Conservation (phyloP, 1,140 invertebrate species). For the Subanguina moxae region DNA sequence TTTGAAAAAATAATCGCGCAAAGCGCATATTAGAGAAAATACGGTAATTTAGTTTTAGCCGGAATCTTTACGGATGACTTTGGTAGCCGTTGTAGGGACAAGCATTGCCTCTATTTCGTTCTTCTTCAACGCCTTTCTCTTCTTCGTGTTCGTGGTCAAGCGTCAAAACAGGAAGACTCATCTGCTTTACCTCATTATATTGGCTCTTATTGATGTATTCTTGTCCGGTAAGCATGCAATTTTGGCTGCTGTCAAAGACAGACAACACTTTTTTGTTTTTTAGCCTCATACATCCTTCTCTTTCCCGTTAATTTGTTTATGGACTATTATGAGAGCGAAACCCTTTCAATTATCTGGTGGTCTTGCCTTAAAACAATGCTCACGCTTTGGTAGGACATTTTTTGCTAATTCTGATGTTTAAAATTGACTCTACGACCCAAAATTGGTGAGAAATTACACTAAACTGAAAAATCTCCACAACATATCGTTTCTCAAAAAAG, state of each 20-base stretch:
- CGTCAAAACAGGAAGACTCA: constrained; percentile 46
- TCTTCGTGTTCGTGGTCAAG: constrained; percentile 40
- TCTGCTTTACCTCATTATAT: constrained; percentile 47
- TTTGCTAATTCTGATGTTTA: too few species aligned
- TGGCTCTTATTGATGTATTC: constrained; percentile 54
- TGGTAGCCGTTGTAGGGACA: constrained; percentile 39
- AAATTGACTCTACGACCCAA: too few species aligned
- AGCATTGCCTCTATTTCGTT: constrained; percentile 35
- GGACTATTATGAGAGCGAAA: constrained; percentile 51
- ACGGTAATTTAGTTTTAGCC: constrained; percentile 30
- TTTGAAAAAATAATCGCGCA: too few species aligned
- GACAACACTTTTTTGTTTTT: constrained; percentile 22
- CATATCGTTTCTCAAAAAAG: too few species aligned
- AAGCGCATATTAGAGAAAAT: too few species aligned
- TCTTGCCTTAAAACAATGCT: constrained; percentile 45
- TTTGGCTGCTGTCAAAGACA: constrained; percentile 10
- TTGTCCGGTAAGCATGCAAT: constrained; percentile 29
- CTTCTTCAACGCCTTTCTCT: constrained; percentile 51
- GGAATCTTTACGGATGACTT: constrained; percentile 23
- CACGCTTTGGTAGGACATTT: constrained; percentile 18
- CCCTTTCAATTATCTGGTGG: constrained; percentile 48
- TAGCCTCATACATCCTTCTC: constrained; percentile 52
- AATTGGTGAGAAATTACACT: too few species aligned
- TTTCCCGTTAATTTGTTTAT: constrained; percentile 52
- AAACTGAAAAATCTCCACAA: too few species aligned